Base-by-base conservation (phyloP, 2,113 vertebrate species). In the Notechis scutatus region DNA sequence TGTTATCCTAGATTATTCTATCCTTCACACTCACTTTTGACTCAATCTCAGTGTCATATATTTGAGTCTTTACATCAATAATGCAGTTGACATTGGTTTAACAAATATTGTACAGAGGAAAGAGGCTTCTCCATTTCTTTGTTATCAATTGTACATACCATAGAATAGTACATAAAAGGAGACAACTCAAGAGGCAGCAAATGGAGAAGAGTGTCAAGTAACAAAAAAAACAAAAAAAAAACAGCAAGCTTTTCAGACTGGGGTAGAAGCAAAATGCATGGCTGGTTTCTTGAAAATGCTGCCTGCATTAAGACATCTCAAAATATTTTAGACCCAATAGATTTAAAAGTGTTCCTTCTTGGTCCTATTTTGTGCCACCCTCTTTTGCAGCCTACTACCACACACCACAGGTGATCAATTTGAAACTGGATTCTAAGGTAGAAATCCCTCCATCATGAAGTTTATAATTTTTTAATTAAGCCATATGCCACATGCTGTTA, bases 51-150 rank as follows among this genome's bases (percentile, higher is more conserved):
- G 15, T 34, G 5, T 24, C 5, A 34, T 94, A 47, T 85, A 91
- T 74, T 93, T 93, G 50, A 90, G 91, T 93, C 3, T 87, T 92
- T n/a, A 29, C 26, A 55, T 55, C 94, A 91, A 92, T 91, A 34
- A 56, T 81, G 6, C 3, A 81, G n/a, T 39, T 85, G 12, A 3
- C 3, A 85, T 3, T 26, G 45, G 56, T 85, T 45, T 54, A 85
- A 57, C 8, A 24, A 34, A 3, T 61, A 50, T 50, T 50, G 61
- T 64, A 29, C 57, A 50, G 42, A 89, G 39, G 21, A 88, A 39
- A 29, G 90, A n/a, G 29, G 2, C 1, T n/a, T 81, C 12, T 24
- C 61, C 3, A 20, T 81, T 29, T 15, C 10, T 69, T 26, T 34
- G 45, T 81, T n/a, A 85, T 81, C 3, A 42, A 21, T 21, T 81